Base-by-base conservation (phyloP, 2,113 vertebrate genomes). In the Spermophilus dauricus region DNA sequence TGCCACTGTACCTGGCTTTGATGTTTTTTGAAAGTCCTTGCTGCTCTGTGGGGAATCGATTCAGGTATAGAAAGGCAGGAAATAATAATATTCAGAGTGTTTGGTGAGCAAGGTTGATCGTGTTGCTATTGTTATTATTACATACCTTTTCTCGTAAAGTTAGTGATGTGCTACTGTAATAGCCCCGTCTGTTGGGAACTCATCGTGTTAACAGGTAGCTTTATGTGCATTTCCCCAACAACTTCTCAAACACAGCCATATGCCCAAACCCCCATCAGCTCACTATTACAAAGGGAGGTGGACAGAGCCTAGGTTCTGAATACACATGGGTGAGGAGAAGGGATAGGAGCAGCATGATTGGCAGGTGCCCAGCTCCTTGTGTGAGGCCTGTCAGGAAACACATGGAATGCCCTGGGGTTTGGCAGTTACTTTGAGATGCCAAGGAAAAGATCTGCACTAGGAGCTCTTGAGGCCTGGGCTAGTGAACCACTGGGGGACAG, bases 121-220 rank as follows among this genome's bases (percentile, higher is more conserved):
- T 3, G 13, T 53, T 17, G 51, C 14, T 53, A 4, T 22, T 22
- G 2, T 69, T 48, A 13, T 56, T 53, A 75, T 10, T 51, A 51
- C 48, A 51, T 45, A 80, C n/a, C 93, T 88, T 89, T 89, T 87
- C 48, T 67, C 65, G 53, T 73, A 75, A 37, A 85, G 63, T 18
- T 51, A 78, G 24, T 51, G 48, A 48, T 32, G 39, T 77, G 30
- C 83, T 32, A 53, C 51, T 53, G 14, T 67, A 75, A 32, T 45
- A 81, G 20, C n/a, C 42, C 53, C 18, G 2, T 76, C 70, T 51
- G 10, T 24, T 53, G 61, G 45, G 83, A 3, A 70, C 70, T 76
- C n/a, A 51, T 51, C 56, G 16, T 34, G 30, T 45, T 88, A 37
- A 58, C 20, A 22, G 20, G 18, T 58, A 34, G 56, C 37, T 89